phyloP scores from a whole-genome alignment of 2,797 vertebrate species.

The Phyllotis vaccarum region DNA sequence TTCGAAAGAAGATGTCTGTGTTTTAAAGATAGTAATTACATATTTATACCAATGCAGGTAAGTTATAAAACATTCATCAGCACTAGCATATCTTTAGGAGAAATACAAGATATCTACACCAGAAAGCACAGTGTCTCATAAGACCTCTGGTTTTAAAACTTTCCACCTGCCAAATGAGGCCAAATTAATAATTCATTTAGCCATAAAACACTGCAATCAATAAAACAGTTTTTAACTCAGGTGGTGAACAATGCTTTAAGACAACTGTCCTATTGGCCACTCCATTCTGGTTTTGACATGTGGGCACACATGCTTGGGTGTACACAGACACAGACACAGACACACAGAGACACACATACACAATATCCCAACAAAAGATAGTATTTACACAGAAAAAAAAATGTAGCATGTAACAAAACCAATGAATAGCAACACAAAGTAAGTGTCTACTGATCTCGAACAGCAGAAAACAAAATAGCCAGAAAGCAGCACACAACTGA shows the following conservation, averaged over 20 bases:
- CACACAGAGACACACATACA: not conserved
- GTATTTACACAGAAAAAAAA: conserved; percentile 36
- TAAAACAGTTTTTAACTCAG: conserved; percentile 75
- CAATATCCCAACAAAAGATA: conserved; percentile 38
- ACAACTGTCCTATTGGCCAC: conserved; percentile 60
- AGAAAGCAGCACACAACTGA: not conserved
- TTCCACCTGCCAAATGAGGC: conserved; percentile 78
- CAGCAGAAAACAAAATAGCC: not conserved
- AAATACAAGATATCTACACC: conserved; percentile 63
- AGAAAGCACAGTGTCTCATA: conserved; percentile 57
- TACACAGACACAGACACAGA: no score
- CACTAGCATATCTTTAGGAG: conserved; percentile 73
- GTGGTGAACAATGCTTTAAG: conserved; percentile 50
- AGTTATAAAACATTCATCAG: conserved; percentile 80
- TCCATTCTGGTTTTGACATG: conserved; percentile 28
- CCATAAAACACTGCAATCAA: conserved; percentile 76
- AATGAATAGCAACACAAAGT: conserved; percentile 33
- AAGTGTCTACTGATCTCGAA: not conserved
- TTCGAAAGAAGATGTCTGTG: conserved; percentile 63
- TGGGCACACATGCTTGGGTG: no score
- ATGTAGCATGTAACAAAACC: conserved; percentile 57
- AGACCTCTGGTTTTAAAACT: conserved; percentile 76
- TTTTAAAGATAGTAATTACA: conserved; percentile 56
- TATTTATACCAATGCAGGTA: conserved; percentile 64
- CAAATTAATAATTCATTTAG: conserved; percentile 83